Base-by-base conservation (phyloP, 2,797 vertebrate species). In the Cuniculus paca region DNA sequence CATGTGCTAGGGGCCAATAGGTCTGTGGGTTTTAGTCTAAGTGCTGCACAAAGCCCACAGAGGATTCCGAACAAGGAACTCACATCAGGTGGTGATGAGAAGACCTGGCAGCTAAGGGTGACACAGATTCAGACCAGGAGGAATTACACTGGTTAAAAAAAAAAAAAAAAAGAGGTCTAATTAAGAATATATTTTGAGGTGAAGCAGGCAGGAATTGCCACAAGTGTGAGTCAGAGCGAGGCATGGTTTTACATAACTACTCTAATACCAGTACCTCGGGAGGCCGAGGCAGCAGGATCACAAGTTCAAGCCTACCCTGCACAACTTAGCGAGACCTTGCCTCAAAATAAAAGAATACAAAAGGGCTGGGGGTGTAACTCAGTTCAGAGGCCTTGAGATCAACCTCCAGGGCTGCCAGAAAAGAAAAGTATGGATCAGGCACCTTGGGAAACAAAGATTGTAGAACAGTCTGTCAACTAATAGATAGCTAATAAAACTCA, bases 1-100 rank as follows among this genome's bases (percentile, higher is more conserved):
- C 0, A 0, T 3, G 58, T 20, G 7, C 61, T 1, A 5, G 48
- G 39, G 2, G 16, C 31, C 26, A 6, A 0, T 0, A 6, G 65
- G 10, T n/a, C 86, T 61, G 1, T 34, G 28, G 28, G 24, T 24
- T 72, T 63, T 31, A 61, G 42, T 19, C 12, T 60, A 19, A n/a
- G 58, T 31, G 45, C 34, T 14, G 39, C 56, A 48, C 3, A 12
- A 72, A 78, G 61, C 50, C 65, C 12, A 0, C 28, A 17, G 36
- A 87, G 26, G 48, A 79, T 20, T 36, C 5, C 56, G 68, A 88
- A 6, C 56, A 63, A 74, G 39, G 52, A 77, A 45, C 11, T 36
- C 77, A 45, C 5, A 6, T 1, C 31, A 85, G 16, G 10, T 1
- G 36, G 48, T 20, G 54, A 17, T 10, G n/a, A 54, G 50, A 60